Base-by-base conservation (phyloP, 2,888 invertebrate genomes). In the Prosopocoilus inquinatus region DNA sequence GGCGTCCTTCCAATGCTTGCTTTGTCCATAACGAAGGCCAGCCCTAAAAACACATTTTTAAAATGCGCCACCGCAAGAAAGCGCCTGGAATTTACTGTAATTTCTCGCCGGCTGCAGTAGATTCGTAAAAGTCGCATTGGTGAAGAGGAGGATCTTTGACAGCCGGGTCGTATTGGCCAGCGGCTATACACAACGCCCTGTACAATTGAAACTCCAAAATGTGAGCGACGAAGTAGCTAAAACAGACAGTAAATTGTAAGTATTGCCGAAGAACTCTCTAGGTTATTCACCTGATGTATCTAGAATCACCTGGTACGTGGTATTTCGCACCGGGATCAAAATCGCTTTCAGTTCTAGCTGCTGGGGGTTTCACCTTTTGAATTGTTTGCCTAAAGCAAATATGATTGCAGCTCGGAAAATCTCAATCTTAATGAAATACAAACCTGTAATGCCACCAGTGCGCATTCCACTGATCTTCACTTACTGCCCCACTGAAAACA, bases 201-300 rank as follows among this genome's bases (percentile, higher is more conserved):
- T 89, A 84, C 63, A 90, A 86, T 78, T 90, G 89, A 73, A 90
- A 91, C 75, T 90, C 88, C 35, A 90, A 72, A 9, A 91, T 81
- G 66, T 83, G 84, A 15, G 86, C 85, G 54, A 89, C 82, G 63
- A 82, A 75, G 63, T 83, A 84, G 57, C 83, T 82, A 69, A 34
- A 64, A 64, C 45, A 35, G 2, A 59, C 41, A 36, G 8, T 36
- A 0, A 36, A 45, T 13, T 12, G 12, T 12, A 36, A 9, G 9
- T 12, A 7, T 9, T 15, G 41, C 9, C 5, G 9, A 41, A 41
- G 16, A 15, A 15, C 1, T 41, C 3, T 9, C 9, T 41, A n/a
- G 12, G 7, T 13, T 41, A 61, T 60, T 67, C 70, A 75, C 70
- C 67, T 65, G 28, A 80, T 76, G 55, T 79, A 80, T 47, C 78